Percentiles rank a stretch among this genome's conserved stretches.
Conservation (phyloP, 53 echinoderm and acorn worm genomes). For the Paracentrotus lividus region DNA sequence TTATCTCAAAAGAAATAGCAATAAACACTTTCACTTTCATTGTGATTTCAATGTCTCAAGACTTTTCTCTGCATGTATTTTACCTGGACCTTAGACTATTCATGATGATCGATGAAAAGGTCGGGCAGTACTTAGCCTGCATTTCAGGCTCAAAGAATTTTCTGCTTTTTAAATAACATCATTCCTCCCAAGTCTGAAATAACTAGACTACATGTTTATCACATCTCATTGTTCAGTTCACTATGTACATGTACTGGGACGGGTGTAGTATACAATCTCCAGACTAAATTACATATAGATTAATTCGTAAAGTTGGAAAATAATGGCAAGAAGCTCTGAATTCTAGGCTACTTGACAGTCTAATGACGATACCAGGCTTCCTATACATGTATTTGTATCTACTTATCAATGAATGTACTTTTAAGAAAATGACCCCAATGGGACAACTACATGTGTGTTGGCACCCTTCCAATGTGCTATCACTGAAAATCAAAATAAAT, state of each 20-base stretch:
- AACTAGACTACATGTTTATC: neutral
- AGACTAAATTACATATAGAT: neutral
- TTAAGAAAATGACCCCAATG: conserved; percentile 26
- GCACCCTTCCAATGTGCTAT: neutral
- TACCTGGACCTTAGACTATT: neutral
- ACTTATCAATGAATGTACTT: conserved; percentile 39
- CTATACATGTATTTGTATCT: neutral
- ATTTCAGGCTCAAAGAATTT: neutral
- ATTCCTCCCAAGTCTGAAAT: neutral
- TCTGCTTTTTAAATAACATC: neutral
- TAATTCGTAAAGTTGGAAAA: neutral
- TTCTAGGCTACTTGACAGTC: neutral
- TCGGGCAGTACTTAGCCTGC: neutral
- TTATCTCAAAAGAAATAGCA: no score
- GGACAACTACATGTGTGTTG: neutral
- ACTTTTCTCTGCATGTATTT: neutral
- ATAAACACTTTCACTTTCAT: no score
- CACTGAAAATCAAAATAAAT: neutral
- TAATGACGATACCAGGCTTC: conserved; percentile 30
- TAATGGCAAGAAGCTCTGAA: neutral
- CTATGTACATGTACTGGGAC: neutral
- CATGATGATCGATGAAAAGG: neutral
- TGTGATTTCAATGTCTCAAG: neutral
- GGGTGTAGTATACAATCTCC: neutral
- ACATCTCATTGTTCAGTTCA: neutral